phyloP scores from a whole-genome alignment of 2,888 invertebrate species.

The Drosophila parthenogenetica region DNA sequence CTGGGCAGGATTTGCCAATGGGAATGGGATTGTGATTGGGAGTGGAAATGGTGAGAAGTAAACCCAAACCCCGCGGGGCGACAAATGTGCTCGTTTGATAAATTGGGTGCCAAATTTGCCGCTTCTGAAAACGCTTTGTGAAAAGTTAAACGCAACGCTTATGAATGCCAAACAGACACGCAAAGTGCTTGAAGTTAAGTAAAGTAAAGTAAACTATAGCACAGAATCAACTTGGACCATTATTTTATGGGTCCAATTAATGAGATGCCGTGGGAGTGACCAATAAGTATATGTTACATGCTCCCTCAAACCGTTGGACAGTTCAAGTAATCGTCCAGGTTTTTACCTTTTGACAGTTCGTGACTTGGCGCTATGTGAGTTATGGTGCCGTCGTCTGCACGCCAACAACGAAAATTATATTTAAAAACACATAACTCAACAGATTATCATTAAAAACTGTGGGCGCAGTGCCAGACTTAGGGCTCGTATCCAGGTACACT shows the following conservation, averaged over 20 bases:
- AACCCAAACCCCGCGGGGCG: constrained; percentile 49
- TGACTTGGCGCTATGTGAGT: constrained; percentile 79
- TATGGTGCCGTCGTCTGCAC: constrained; percentile 76
- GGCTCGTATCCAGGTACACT: not conserved
- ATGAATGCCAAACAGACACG: constrained; percentile 73
- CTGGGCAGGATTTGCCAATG: constrained; percentile 37
- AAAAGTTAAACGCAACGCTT: constrained; percentile 78
- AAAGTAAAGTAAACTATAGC: not conserved
- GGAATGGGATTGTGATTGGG: constrained; percentile 1
- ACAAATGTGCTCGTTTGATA: constrained; percentile 65
- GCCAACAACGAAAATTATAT: constrained; percentile 84
- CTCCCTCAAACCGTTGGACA: constrained; percentile 41
- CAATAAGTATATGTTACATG: constrained; percentile 30
- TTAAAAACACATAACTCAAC: constrained; percentile 85
- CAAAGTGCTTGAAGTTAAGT: constrained; percentile 41
- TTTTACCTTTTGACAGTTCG: constrained; percentile 67
- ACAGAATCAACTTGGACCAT: constrained; percentile 37
- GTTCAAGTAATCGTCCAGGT: constrained; percentile 18
- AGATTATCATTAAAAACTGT: constrained; percentile 85
- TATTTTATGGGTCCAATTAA: constrained; percentile 77
- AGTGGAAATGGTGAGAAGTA: constrained; percentile 25
- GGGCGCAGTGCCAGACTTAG: constrained; percentile 65
- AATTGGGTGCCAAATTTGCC: constrained; percentile 82
- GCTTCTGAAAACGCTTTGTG: constrained; percentile 62
- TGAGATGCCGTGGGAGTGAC: constrained; percentile 80